phyloP scores from a whole-genome alignment of 2,888 invertebrate genomes.

The Gryllus longicercus region DNA sequence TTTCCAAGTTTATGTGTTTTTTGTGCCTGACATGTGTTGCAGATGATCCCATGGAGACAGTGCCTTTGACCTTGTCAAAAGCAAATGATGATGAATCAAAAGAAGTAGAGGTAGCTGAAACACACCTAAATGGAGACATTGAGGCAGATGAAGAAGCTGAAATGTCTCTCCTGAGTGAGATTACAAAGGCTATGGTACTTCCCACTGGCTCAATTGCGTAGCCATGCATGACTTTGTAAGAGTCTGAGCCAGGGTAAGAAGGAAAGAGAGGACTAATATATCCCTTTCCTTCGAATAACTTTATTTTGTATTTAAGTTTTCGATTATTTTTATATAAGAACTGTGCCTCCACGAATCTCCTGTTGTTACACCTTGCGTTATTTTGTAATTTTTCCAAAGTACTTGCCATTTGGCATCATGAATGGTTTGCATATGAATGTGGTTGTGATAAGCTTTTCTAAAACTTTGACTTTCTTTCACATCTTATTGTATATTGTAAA shows the following conservation, averaged over 20 bases:
- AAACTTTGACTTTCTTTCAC: too few relatives aligned
- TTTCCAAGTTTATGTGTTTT: too few relatives aligned
- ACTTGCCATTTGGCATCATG: constrained; percentile 1
- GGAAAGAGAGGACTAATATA: neutral
- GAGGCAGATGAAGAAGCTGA: constrained; percentile 7
- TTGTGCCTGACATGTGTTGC: neutral
- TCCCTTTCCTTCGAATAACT: neutral
- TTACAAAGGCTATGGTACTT: constrained; percentile 7
- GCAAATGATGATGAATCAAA: neutral
- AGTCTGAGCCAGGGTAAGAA: neutral
- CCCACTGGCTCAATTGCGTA: constrained; percentile 1
- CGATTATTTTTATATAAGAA: neutral
- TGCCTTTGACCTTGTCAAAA: neutral
- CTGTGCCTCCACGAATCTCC: neutral
- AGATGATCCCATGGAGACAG: neutral
- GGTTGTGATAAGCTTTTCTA: neutral
- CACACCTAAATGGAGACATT: neutral
- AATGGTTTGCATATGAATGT: constrained; percentile 1
- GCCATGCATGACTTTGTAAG: neutral
- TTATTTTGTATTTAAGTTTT: constrained; percentile 2
- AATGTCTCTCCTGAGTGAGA: neutral
- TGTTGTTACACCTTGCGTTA: neutral
- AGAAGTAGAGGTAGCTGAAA: neutral
- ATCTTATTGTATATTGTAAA: too few relatives aligned
- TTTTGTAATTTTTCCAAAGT: neutral